Evolutionary conservation across 2,113 vertebrate species (phyloP), one percentile per base, ranked within the genome.

Genomic region (Rousettus leschenaultii): DNA sequence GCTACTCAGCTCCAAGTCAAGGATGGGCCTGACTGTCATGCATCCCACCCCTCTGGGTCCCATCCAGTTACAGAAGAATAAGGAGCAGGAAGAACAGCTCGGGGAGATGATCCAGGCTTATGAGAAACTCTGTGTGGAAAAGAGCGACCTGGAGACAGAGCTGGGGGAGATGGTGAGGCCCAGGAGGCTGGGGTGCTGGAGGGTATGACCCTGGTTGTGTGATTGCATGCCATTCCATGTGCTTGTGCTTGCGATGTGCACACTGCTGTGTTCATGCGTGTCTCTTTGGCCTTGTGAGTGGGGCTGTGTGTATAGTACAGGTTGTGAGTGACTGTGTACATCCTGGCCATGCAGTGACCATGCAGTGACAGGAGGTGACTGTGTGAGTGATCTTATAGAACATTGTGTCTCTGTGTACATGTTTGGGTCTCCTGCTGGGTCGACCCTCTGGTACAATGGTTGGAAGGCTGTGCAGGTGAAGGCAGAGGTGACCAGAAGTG

Each of bases 121-220:
- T 0, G 99, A 99, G 98, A 99, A 99, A 98, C 99, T 99, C n/a
- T 99, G 99, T 24, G 99, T 99, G 98, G 99, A 99, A 98, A 99
- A 99, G 97, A 99, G 97, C 11, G 99, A 99, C 98, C 98, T 99
- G 97, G 99, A 99, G 98, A 99, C 98, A 0, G 99, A 99, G 94
- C 98, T 99, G 48, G 99, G 99, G 86, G 99, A 99, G 98, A 99
- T 99, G 99, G 99, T 99, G 97, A 97, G 99, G 96, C 65, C 74
- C n/a, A 8, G 59, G 66, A 78, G 79, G 70, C 53, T 15, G 4
- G 22, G 70, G 38, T 40, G 45, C 24, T 53, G 19, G 33, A 63
- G 53, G 7, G 19, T 35, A 14, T 84, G 45, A 30, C 19, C 48
- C 22, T 35, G 53, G 10, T 6, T 22, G 8, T 85, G 38, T 43